Percentiles rank a stretch among this genome's conserved stretches.
Conservation (phyloP, 2,797 vertebrate species). For the Mycteria americana region DNA sequence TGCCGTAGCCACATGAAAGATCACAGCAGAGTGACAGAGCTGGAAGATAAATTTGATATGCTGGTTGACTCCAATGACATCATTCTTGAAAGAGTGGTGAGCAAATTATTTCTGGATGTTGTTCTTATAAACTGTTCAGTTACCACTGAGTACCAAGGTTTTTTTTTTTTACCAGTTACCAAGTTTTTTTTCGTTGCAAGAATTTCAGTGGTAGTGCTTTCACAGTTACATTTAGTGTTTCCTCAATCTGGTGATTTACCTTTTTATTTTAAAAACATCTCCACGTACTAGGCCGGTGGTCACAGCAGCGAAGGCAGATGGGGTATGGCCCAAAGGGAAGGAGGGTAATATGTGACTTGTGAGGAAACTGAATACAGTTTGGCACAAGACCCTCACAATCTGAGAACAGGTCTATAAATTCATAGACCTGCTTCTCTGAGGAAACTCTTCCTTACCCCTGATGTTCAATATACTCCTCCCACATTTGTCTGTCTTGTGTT, state of each 20-base stretch:
- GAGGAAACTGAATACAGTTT: neutral
- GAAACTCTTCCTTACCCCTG: neutral
- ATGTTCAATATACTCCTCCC: neutral
- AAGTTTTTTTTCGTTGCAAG: neutral
- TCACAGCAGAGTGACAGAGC: conserved; percentile 80
- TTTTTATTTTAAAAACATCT: neutral
- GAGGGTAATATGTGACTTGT: neutral
- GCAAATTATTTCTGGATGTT: neutral
- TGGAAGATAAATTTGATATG: conserved; percentile 93
- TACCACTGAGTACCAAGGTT: neutral
- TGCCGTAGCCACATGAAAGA: conserved; percentile 86
- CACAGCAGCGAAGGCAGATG: neutral
- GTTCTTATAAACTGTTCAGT: neutral
- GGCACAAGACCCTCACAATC: neutral
- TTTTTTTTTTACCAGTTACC: neutral
- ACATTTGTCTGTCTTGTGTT: neutral
- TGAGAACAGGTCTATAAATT: neutral
- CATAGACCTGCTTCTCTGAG: neutral
- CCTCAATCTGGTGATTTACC: neutral
- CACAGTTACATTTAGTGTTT: neutral
- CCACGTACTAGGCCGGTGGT: neutral
- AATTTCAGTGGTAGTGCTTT: neutral
- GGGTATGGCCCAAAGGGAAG: neutral
- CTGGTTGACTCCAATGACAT: conserved; percentile 92
- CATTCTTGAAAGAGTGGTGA: conserved; percentile 94